These are phyloP conservation scores for Lasioglossum figueresi DNA, from an alignment of 2,888 invertebrate genomes.

Conservation along the genomic window DNA sequence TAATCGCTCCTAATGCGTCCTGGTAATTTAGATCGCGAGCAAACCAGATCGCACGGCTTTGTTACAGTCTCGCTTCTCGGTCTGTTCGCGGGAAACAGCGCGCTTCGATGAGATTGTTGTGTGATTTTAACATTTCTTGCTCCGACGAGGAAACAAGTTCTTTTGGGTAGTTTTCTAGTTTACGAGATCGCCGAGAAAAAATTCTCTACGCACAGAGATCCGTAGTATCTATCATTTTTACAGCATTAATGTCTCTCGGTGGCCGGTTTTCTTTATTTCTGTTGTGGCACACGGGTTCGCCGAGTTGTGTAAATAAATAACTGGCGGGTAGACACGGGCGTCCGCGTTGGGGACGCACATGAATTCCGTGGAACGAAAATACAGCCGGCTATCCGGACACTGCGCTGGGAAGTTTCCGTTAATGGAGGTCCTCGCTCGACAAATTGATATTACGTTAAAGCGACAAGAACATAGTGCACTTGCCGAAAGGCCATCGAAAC, in stretches of 20 bases:
- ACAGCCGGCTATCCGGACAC: neutral
- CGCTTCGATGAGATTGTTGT: neutral
- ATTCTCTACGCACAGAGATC: neutral
- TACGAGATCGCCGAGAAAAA: no score
- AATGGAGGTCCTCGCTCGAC: slow-evolving; percentile 35
- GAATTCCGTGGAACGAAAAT: neutral
- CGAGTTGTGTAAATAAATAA: neutral
- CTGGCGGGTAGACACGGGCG: neutral
- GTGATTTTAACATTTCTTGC: neutral
- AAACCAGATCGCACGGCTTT: neutral
- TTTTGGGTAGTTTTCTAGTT: neutral
- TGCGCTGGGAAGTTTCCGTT: slow-evolving; percentile 17
- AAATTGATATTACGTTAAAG: slow-evolving; percentile 38
- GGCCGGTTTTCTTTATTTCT: neutral
- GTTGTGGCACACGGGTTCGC: neutral
- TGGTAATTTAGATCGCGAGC: neutral
- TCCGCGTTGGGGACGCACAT: neutral
- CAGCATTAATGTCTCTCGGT: neutral
- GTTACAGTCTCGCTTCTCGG: neutral
- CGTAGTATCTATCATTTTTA: neutral
- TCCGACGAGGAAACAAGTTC: neutral
- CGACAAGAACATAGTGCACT: slow-evolving; percentile 38
- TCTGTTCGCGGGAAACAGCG: neutral
- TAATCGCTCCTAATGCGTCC: neutral
- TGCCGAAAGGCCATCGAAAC: slow-evolving; percentile 46